A percentile compares a stretch with the other conserved stretches of the same genome.
Evolutionary conservation across 2,888 invertebrate species (phyloP).

Genomic region (Cyaniris semiargus): DNA sequence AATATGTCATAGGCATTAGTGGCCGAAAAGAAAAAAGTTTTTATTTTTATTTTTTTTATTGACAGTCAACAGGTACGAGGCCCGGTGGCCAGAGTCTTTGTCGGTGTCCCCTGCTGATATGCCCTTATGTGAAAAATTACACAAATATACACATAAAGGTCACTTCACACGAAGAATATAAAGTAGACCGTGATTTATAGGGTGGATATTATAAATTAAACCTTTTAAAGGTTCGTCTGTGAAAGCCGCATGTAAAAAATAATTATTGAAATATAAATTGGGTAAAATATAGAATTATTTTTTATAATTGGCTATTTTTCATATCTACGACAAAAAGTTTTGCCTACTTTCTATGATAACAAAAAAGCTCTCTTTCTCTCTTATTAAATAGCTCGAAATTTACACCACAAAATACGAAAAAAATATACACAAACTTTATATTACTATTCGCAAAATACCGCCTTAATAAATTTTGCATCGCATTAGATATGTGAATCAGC

Average conservation of each 20-base stretch:
- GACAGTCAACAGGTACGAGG: conserved; percentile 47
- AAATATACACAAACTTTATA: no score
- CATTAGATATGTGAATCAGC: background rate
- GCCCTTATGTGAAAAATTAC: conserved; percentile 69
- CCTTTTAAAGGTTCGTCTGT: background rate
- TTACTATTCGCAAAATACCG: no score
- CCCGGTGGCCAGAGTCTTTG: conserved; percentile 68
- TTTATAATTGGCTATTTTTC: no score
- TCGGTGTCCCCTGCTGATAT: conserved; percentile 70
- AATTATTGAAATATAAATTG: background rate
- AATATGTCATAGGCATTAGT: conserved; percentile 43
- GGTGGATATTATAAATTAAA: conserved; percentile 18
- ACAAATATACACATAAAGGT: conserved; percentile 45
- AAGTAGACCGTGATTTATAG: conserved; percentile 11
- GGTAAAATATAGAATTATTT: background rate
- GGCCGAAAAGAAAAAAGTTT: conserved; percentile 49
- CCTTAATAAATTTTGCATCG: no score
- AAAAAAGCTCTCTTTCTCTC: no score
- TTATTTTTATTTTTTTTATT: background rate
- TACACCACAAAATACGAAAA: no score
- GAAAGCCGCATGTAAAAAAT: background rate
- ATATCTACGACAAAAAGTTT: no score
- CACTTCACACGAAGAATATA: conserved; percentile 28
- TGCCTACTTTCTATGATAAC: no score
- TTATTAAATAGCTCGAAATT: no score